phyloP scores from a whole-genome alignment of 2,888 invertebrate species.

The Lithophane leautieri region DNA sequence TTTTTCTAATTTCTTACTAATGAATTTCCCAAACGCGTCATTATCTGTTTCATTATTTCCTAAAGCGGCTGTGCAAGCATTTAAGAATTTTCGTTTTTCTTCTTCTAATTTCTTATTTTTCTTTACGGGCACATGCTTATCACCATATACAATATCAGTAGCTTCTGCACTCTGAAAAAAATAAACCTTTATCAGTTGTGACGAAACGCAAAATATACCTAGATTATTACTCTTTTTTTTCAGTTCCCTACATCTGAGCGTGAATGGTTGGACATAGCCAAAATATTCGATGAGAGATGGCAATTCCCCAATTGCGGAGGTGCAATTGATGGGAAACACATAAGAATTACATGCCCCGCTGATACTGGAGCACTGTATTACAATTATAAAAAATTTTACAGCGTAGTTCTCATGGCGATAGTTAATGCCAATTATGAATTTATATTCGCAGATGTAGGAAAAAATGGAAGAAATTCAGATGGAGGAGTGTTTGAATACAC shows the following conservation, averaged over 20 bases:
- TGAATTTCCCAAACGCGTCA: conserved; percentile 23
- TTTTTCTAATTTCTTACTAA: conserved; percentile 20
- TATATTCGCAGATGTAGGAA: conserved; percentile 30
- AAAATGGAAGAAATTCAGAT: conserved; percentile 16
- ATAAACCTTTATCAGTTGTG: conserved; percentile 17
- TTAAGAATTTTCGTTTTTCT: conserved; percentile 25
- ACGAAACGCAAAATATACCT: conserved; percentile 13
- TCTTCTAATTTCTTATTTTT: conserved; percentile 23
- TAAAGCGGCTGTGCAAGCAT: conserved; percentile 21
- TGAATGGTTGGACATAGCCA: conserved; percentile 24
- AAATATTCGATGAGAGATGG: conserved; percentile 37
- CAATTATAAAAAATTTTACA: background rate
- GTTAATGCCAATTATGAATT: conserved; percentile 20
- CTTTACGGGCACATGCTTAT: conserved; percentile 25
- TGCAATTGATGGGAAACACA: conserved; percentile 14
- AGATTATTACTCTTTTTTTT: conserved; percentile 3
- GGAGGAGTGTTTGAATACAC: background rate
- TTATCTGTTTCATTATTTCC: conserved; percentile 25
- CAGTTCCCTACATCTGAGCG: conserved; percentile 5
- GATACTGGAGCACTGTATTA: background rate
- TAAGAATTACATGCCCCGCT: background rate
- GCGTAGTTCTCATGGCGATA: background rate
- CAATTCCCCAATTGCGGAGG: conserved; percentile 56
- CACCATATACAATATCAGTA: conserved; percentile 22
- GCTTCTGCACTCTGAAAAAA: conserved; percentile 25